Base-by-base conservation (phyloP, 2,113 vertebrate genomes). In the Eurystomus gularis region DNA sequence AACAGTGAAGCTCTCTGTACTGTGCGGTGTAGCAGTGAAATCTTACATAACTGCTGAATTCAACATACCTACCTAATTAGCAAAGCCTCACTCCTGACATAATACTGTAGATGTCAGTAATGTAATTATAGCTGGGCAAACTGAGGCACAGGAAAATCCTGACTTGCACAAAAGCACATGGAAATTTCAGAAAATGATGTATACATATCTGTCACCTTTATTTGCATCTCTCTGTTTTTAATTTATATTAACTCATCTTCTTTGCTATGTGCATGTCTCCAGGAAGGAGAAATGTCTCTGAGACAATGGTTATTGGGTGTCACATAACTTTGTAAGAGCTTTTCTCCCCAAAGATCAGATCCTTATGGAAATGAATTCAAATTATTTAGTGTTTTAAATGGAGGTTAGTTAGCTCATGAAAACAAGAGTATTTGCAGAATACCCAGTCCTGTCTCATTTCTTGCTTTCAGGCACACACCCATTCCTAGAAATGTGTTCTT, bases 401-500 rank as follows among this genome's bases (percentile, higher is more conserved):
- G 51, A 72, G 3, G 1, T 54, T 90, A 39, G 3, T 49, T 79
- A 94, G 54, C 33, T 90, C 40, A 52, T 65, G 48, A 90, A 96
- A 94, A 90, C 51, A 93, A 61, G 31, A 39, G 17, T 81, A 29
- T 89, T 93, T 94, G 39, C 46, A 90, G 24, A 31, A 84, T 68
- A 85, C 33, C 33, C 48, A 40, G 52, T 73, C 62, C n/a, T 88
- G 28, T 52, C 57, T 90, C 55, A 13, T 77, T 93, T 89, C 54
- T 93, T 80, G 54, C 51, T 96, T 69, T 96, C 75, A 95, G 80
- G 77, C 72, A 85, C 62, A 90, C 85, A 66, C 91, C 86, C 94
- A 78, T 94, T 96, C 79, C 79, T 94, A 80, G 89, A 96, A 96
- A 96, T 95, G 54, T 96, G 85, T 95, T 97, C 85, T 85, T 57